Conservation (phyloP, 2,888 invertebrate genomes). For the Leistus spinibarbis region DNA sequence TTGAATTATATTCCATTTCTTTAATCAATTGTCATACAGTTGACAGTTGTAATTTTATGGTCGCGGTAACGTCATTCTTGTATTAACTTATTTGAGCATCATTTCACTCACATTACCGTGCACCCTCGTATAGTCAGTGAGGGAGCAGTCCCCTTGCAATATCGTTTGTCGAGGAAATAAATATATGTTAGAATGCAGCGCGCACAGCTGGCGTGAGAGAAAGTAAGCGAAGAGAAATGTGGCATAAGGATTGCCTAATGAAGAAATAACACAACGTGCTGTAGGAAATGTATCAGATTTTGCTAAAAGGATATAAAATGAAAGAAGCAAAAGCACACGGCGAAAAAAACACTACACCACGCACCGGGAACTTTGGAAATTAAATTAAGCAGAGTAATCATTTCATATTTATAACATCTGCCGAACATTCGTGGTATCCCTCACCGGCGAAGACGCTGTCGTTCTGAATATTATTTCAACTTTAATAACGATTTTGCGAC, state of each 20-base stretch:
- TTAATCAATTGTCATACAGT: neutral
- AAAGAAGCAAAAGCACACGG: constrained; percentile 37
- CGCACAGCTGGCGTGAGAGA: constrained; percentile 43
- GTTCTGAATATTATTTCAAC: constrained; percentile 46
- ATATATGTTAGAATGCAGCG: constrained; percentile 44
- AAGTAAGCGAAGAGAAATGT: constrained; percentile 40
- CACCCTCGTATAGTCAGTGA: neutral
- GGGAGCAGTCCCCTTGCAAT: neutral
- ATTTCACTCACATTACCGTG: neutral
- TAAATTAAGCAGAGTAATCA: constrained; percentile 49
- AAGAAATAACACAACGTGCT: constrained; percentile 49
- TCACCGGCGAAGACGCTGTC: neutral
- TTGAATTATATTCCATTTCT: no score
- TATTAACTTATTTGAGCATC: neutral
- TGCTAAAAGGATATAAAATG: constrained; percentile 46
- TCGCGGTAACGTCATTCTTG: neutral
- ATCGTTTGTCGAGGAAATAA: constrained; percentile 36
- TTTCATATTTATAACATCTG: constrained; percentile 51
- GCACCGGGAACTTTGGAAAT: constrained; percentile 45
- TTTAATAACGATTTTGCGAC: constrained; percentile 44
- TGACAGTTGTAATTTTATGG: neutral
- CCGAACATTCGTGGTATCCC: constrained; percentile 38
- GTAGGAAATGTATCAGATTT: constrained; percentile 49
- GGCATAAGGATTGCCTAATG: constrained; percentile 48
- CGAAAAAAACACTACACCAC: constrained; percentile 17